Evolutionary conservation across 2,888 invertebrate species (phyloP).

Genomic region (Melikaiella ostensackeni): DNA sequence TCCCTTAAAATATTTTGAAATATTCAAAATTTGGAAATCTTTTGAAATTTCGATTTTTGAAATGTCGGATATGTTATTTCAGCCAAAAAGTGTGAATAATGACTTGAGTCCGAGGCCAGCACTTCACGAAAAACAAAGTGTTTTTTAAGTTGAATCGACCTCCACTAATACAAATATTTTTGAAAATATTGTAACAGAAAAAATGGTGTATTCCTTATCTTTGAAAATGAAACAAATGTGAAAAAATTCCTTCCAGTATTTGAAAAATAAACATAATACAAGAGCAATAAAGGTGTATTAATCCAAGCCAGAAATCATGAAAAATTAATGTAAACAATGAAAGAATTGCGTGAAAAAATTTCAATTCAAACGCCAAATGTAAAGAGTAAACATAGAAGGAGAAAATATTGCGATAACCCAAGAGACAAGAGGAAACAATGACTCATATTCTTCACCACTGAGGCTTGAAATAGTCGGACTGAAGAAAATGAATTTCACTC

Average conservation of each 20-base stretch:
- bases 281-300: background rate
- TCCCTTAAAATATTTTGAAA: too few species aligned
- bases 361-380: too few species aligned
- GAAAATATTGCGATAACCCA: slow-evolving; percentile 22
- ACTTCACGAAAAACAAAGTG: background rate
- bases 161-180: too few species aligned
- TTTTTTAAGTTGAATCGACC: background rate
- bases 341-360: background rate
- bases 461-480: slow-evolving; percentile 7
- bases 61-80: too few species aligned
- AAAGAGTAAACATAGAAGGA: slow-evolving; percentile 12
- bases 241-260: background rate
- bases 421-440: slow-evolving; percentile 11
- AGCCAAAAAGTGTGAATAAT: too few species aligned
- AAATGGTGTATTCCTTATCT: background rate
- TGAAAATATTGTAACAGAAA: too few species aligned
- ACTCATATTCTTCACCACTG: slow-evolving; percentile 10
- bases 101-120: too few species aligned
- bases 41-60: too few species aligned
- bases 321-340: background rate
- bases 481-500: slow-evolving; percentile 26
- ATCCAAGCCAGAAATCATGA: background rate
- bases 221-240: background rate
- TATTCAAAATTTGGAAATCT: too few species aligned
- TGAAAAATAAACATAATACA: background rate